A percentile compares a stretch with the other conserved stretches of the same genome.
phyloP scores from a whole-genome alignment of 2,113 vertebrate species.

The Siniperca chuatsi region DNA sequence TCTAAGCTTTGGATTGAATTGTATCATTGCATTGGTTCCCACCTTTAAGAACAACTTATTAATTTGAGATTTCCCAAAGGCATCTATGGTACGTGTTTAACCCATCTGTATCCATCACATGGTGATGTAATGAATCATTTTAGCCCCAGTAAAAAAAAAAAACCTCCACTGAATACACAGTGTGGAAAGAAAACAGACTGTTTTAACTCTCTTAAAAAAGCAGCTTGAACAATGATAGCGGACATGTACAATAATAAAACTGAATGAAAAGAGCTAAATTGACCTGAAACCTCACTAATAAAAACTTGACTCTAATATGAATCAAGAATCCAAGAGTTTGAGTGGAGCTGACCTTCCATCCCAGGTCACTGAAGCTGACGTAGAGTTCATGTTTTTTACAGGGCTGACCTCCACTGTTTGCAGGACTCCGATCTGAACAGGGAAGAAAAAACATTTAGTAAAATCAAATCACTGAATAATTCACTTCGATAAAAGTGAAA shows the following conservation, averaged over 20 bases:
- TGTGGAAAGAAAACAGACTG: background rate
- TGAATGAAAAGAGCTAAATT: background rate
- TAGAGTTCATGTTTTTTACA: slow-evolving; percentile 95
- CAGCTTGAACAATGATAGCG: background rate
- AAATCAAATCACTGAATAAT: background rate
- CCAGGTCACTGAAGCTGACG: slow-evolving; percentile 96
- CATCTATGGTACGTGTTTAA: too few relatives aligned
- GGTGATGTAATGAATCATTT: too few relatives aligned
- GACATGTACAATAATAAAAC: background rate
- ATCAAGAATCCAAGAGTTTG: background rate
- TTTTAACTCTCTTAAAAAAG: background rate
- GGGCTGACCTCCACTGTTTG: slow-evolving; percentile 82
- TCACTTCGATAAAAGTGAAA: background rate
- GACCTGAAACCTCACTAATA: background rate
- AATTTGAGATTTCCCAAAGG: too few relatives aligned
- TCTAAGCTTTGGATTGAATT: too few relatives aligned
- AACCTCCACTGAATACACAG: too few relatives aligned
- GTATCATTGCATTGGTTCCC: too few relatives aligned
- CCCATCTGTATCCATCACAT: too few relatives aligned
- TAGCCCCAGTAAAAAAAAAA: too few relatives aligned
- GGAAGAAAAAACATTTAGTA: background rate
- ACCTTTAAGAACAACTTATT: too few relatives aligned
- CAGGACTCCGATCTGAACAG: slow-evolving; percentile 83
- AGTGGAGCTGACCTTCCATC: slow-evolving; percentile 91
- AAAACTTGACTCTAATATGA: background rate